phyloP scores from a whole-genome alignment of 2,797 vertebrate species.

The Corythornis leucogaster region DNA sequence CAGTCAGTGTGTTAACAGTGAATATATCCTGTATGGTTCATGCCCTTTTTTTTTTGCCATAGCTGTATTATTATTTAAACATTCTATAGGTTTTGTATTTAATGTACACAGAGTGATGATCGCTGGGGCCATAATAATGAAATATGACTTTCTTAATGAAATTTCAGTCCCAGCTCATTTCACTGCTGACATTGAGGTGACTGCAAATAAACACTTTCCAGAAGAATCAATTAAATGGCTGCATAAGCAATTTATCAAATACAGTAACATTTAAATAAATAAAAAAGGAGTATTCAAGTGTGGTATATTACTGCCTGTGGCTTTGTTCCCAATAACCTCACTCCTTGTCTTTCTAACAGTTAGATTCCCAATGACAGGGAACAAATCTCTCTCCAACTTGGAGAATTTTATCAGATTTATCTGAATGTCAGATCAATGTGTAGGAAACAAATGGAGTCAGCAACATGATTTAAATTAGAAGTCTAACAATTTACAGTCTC shows the following conservation, averaged over 20 bases:
- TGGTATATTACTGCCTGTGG: conserved; percentile 53
- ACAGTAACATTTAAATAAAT: conserved; percentile 48
- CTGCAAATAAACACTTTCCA: conserved; percentile 74
- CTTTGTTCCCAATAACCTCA: conserved; percentile 69
- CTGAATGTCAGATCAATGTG: conserved; percentile 60
- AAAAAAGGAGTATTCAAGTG: conserved; percentile 53
- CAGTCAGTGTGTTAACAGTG: neutral
- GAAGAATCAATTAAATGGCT: conserved; percentile 68
- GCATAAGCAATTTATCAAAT: conserved; percentile 64
- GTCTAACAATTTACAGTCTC: conserved; percentile 71
- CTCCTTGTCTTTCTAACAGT: conserved; percentile 33
- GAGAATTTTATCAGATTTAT: conserved; percentile 75
- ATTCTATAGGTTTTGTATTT: neutral
- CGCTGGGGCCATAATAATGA: conserved; percentile 62
- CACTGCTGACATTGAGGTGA: conserved; percentile 54
- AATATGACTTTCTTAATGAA: conserved; percentile 75
- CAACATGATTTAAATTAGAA: conserved; percentile 73
- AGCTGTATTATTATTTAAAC: conserved; percentile 10
- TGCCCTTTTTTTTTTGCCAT: conserved; percentile 47
- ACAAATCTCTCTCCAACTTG: conserved; percentile 61
- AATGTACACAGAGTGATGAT: conserved; percentile 45
- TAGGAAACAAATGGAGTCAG: conserved; percentile 74
- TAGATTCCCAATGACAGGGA: conserved; percentile 67
- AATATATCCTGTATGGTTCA: conserved; percentile 57
- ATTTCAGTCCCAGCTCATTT: conserved; percentile 73